phyloP scores from a whole-genome alignment of 2,888 invertebrate species.

The Drosophila suboccidentalis region DNA sequence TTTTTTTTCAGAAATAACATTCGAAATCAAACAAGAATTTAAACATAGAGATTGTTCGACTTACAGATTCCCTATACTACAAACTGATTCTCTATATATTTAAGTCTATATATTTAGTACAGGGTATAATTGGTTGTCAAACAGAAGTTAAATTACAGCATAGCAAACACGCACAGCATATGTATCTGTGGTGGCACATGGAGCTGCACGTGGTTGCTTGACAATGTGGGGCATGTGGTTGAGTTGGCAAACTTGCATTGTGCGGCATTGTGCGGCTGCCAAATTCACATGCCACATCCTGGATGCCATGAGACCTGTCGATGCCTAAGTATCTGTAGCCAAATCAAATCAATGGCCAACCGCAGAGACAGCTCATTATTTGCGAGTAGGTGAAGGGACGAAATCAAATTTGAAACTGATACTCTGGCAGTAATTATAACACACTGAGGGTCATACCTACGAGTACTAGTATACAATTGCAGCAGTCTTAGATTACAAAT shows the following conservation, averaged over 20 bases:
- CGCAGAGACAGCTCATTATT: conserved; percentile 48
- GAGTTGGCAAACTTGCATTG: conserved; percentile 47
- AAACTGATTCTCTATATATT: neutral
- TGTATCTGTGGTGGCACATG: conserved; percentile 18
- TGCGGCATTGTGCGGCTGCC: conserved; percentile 65
- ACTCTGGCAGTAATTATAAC: conserved; percentile 22
- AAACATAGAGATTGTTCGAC: neutral
- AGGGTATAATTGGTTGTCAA: conserved; percentile 14
- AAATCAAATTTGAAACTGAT: conserved; percentile 20
- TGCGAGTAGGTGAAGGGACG: conserved; percentile 9
- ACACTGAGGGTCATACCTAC: neutral
- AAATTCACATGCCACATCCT: conserved; percentile 14
- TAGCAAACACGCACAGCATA: conserved; percentile 26
- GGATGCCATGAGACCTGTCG: neutral
- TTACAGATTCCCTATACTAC: neutral
- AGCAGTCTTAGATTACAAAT: conserved; percentile 11
- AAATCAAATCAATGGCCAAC: conserved; percentile 26
- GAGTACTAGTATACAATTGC: no score
- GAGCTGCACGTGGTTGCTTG: conserved; percentile 24
- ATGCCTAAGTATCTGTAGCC: conserved; percentile 1
- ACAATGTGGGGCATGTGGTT: conserved; percentile 42
- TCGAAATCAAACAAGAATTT: neutral
- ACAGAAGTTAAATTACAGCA: conserved; percentile 3
- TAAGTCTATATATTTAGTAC: neutral
- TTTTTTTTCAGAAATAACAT: conserved; percentile 1